These are phyloP conservation scores for Bujurquina vittata DNA, from an alignment of 2,113 vertebrate genomes.

Conservation along the genomic window DNA sequence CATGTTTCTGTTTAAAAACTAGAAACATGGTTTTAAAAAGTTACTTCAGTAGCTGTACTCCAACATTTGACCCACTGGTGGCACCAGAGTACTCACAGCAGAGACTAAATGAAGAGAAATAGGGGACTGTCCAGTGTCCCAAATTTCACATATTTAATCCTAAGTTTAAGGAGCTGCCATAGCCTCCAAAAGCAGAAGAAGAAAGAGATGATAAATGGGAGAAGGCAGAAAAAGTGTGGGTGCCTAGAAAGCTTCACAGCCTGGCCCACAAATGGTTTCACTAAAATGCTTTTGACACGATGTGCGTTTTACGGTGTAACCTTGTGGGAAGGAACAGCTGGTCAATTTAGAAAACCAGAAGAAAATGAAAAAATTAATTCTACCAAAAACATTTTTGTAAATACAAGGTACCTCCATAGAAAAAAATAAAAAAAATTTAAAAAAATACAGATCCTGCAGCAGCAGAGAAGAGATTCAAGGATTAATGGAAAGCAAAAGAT, in stretches of 20 bases:
- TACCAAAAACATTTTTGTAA: not conserved
- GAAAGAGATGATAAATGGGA: not conserved
- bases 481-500: not conserved
- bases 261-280: not conserved
- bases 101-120: not conserved
- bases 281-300: not conserved
- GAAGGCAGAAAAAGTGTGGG: not conserved
- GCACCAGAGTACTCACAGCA: no score
- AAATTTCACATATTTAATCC: not conserved
- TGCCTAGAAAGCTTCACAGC: not conserved
- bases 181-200: not conserved
- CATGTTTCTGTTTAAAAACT: not conserved
- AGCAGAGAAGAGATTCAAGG: not conserved
- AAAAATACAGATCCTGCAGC: not conserved
- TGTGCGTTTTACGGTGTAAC: not conserved
- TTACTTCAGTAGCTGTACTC: not conserved
- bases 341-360: not conserved
- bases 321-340: slow-evolving; percentile 1
- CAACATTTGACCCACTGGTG: not conserved
- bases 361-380: not conserved
- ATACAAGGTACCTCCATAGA: not conserved
- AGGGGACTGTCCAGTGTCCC: not conserved
- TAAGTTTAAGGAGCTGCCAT: not conserved
- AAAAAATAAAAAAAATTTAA: not conserved
- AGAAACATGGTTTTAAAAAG: not conserved